Percentiles rank a stretch among this genome's conserved stretches.
These are phyloP conservation scores for Hydrochoerus hydrochaeris DNA, from an alignment of 2,113 vertebrate genomes.

Conservation along the genomic window DNA sequence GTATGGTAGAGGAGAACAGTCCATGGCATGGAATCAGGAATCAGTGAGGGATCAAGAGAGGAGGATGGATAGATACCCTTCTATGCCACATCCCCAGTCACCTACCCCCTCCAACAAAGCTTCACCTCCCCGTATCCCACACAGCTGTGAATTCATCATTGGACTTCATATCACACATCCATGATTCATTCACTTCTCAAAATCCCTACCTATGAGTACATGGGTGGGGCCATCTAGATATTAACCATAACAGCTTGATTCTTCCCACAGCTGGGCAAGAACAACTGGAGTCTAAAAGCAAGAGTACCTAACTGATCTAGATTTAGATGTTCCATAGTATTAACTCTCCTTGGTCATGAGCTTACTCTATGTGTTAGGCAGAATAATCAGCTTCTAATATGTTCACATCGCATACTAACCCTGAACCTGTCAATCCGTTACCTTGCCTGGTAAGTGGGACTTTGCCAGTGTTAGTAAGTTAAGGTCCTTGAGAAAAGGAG, in stretches of 20 bases:
- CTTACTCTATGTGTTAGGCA: not conserved
- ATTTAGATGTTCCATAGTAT: not conserved
- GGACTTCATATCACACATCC: not conserved
- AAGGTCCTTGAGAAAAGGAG: not conserved
- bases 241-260: not conserved
- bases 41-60: not conserved
- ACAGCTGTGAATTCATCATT: not conserved
- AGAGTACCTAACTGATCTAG: not conserved
- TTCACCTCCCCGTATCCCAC: not conserved
- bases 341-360: not conserved
- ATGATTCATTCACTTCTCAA: not conserved
- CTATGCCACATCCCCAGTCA: not conserved
- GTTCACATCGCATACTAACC: not conserved
- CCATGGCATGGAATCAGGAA: not conserved
- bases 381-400: not conserved
- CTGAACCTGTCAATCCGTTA: not conserved
- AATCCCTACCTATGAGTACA: not conserved
- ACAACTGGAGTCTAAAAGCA: not conserved
- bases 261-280: not conserved
- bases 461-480: constrained; percentile 25
- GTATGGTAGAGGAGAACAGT: not conserved
- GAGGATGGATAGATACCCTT: not conserved
- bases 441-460: not conserved
- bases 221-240: not conserved
- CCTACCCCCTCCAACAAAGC: not conserved